A percentile compares a stretch with the other conserved stretches of the same genome.
These are phyloP conservation scores for Epinephelus malabaricus DNA, from an alignment of 2,797 vertebrate species.

Conservation along the genomic window DNA sequence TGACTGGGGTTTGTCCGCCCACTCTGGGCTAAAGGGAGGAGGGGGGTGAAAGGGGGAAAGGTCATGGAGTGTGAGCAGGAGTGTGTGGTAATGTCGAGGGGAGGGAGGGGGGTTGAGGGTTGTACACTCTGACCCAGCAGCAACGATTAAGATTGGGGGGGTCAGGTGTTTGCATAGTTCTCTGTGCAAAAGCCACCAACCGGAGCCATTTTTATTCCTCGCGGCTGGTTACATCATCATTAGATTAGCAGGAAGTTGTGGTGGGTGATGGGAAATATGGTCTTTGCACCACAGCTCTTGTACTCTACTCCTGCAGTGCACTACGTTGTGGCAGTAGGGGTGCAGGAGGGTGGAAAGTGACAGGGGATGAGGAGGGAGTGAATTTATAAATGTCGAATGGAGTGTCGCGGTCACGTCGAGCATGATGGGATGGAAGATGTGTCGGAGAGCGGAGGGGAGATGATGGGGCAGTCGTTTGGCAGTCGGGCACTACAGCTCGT, in stretches of 20 bases:
- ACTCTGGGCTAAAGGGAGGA: conserved; percentile 31
- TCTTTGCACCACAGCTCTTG: conserved; percentile 59
- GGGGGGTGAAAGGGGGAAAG: background rate
- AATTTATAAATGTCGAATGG: conserved; percentile 9
- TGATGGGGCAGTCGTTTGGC: conserved; percentile 68
- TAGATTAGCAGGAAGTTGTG: conserved; percentile 76
- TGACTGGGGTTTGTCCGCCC: conserved; percentile 60
- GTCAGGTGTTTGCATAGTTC: conserved; percentile 90
- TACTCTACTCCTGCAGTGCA: conserved; percentile 52
- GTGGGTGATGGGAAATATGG: conserved; percentile 64
- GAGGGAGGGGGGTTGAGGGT: conserved; percentile 63
- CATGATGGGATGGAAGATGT: conserved; percentile 34
- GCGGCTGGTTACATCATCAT: conserved; percentile 80
- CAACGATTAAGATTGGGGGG: conserved; percentile 85
- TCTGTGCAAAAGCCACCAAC: conserved; percentile 88
- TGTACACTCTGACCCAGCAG: conserved; percentile 86
- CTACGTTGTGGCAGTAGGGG: conserved; percentile 55
- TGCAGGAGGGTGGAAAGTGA: conserved; percentile 49
- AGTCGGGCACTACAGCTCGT: conserved; percentile 75
- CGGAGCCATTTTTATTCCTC: conserved; percentile 84
- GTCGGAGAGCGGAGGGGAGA: conserved; percentile 7
- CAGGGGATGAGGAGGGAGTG: conserved; percentile 5
- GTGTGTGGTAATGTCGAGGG: conserved; percentile 46
- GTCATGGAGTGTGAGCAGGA: conserved; percentile 52
- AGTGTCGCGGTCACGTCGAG: conserved; percentile 11